phyloP scores from a whole-genome alignment of 2,113 vertebrate genomes.

The Gorsachius goisagi region DNA sequence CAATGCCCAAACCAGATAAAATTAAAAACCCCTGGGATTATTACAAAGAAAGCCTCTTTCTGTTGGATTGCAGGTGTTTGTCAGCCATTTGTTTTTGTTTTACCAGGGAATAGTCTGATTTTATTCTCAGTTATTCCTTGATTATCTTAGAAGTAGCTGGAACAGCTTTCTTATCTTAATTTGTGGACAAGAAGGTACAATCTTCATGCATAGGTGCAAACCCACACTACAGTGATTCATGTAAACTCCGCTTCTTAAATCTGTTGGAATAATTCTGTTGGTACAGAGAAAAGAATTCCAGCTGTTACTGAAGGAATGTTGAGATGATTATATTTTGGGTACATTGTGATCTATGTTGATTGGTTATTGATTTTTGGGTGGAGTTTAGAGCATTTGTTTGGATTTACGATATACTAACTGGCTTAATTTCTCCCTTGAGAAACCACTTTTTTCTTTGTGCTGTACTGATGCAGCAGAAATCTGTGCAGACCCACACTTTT shows the following conservation, averaged over 20 bases:
- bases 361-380: slow-evolving; percentile 49
- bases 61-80: not conserved
- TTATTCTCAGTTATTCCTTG: not conserved
- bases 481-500: not conserved
- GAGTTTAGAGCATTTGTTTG: slow-evolving; percentile 12
- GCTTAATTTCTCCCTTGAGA: slow-evolving; percentile 17
- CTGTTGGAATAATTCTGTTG: not conserved
- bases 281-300: not conserved
- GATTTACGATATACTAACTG: slow-evolving; percentile 29
- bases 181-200: not conserved
- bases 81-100: not conserved
- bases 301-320: not conserved
- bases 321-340: slow-evolving; percentile 3
- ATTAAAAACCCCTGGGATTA: not conserved
- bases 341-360: slow-evolving; percentile 12
- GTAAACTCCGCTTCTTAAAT: not conserved
- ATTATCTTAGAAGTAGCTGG: not conserved
- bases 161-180: not conserved
- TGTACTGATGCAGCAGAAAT: not conserved
- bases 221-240: not conserved
- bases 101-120: not conserved
- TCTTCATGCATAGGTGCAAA: not conserved
- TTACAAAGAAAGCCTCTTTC: not conserved
- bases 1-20: not conserved
- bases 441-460: slow-evolving; percentile 3